These are phyloP conservation scores for Drosophila sp. DNA, from an alignment of 1,140 invertebrate genomes.

Conservation along the genomic window DNA sequence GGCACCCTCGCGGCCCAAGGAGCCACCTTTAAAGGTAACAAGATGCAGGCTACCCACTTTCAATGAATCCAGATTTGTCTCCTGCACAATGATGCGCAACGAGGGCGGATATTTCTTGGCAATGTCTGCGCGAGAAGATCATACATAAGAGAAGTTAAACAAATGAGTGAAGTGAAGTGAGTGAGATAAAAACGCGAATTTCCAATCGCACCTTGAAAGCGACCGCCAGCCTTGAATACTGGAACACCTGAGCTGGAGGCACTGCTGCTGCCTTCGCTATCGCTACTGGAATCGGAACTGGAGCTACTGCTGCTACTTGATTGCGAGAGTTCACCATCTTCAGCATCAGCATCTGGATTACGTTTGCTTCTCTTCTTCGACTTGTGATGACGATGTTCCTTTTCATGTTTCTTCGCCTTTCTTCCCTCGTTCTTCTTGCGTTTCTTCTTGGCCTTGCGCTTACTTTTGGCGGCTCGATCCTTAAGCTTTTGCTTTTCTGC, in stretches of 20 bases:
- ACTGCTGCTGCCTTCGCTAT: constrained; percentile 29
- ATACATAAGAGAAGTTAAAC: not conserved
- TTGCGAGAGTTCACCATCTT: constrained; percentile 68
- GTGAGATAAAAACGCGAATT: constrained; percentile 63
- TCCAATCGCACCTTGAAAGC: constrained; percentile 74
- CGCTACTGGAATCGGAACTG: constrained; percentile 37
- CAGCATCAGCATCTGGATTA: constrained; percentile 28
- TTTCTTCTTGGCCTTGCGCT: constrained; percentile 58
- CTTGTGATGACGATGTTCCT: constrained; percentile 19
- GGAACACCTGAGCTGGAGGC: constrained; percentile 66
- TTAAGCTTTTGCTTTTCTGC: constrained; percentile 55
- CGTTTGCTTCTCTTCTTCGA: constrained; percentile 46
- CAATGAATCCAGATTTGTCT: constrained; percentile 87
- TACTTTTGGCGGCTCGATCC: constrained; percentile 40
- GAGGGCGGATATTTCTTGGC: constrained; percentile 91
- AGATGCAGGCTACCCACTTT: constrained; percentile 91
- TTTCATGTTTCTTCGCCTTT: not conserved
- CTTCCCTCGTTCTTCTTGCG: constrained; percentile 31
- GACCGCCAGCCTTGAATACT: constrained; percentile 70
- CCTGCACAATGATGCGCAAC: constrained; percentile 92
- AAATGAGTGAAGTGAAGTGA: too few species aligned
- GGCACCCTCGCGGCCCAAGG: constrained; percentile 91
- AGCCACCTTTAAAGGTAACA: constrained; percentile 93
- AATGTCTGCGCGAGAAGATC: constrained; percentile 84
- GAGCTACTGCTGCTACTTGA: constrained; percentile 48